These are phyloP conservation scores for Riparia riparia DNA, from an alignment of 2,113 vertebrate genomes.

Conservation along the genomic window DNA sequence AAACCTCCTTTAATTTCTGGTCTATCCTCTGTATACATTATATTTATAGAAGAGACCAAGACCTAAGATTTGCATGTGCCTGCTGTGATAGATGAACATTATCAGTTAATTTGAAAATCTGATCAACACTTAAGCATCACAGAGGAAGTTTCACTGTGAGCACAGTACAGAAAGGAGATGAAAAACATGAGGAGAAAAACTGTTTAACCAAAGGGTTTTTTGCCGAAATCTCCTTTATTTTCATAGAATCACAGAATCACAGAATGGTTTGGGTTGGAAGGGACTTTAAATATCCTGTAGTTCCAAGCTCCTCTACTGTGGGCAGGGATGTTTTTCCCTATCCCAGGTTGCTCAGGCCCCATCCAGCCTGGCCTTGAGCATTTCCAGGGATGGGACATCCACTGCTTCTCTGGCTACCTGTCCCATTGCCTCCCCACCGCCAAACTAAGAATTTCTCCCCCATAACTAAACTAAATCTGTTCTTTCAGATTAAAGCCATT, in stretches of 20 bases:
- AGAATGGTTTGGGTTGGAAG: not conserved
- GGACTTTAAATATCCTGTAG: not conserved
- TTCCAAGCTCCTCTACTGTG: not conserved
- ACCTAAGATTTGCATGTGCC: not conserved
- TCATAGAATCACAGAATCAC: not conserved
- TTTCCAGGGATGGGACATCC: not conserved
- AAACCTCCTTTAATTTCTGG: not conserved
- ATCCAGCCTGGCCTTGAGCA: not conserved
- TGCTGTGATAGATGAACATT: not conserved
- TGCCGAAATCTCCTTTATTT: not conserved
- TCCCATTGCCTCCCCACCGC: rapidly evolving
- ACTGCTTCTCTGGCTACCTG: not conserved
- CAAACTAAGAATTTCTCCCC: not conserved
- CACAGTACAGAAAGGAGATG: not conserved
- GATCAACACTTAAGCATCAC: not conserved
- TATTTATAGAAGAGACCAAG: not conserved
- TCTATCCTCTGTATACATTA: not conserved
- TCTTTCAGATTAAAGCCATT: not conserved
- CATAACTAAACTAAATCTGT: not conserved
- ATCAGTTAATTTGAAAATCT: not conserved
- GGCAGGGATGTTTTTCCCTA: not conserved
- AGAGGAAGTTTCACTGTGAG: not conserved
- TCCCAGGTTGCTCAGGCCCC: not conserved
- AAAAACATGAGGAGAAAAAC: not conserved
- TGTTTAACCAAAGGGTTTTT: not conserved